Evolutionary conservation across 2,888 invertebrate species (phyloP).

Genomic region (Caenorhabditis sp.): DNA sequence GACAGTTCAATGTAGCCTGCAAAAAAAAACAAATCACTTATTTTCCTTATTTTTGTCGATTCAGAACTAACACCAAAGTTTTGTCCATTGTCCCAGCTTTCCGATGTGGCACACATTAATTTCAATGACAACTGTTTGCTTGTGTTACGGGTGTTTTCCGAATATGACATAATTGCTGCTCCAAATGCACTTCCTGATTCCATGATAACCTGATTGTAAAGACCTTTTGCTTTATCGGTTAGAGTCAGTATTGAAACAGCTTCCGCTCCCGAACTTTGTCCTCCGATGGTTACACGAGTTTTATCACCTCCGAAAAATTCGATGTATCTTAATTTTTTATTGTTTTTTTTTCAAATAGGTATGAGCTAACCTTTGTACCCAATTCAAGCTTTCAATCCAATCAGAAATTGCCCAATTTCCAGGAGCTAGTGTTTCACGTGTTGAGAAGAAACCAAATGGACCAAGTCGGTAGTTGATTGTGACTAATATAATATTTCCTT

Average conservation of each 20-base stretch:
- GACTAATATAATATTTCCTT: constrained; percentile 37
- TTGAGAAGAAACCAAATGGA: constrained; percentile 50
- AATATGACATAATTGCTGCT: constrained; percentile 49
- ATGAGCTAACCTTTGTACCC: constrained; percentile 34
- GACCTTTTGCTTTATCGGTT: constrained; percentile 30
- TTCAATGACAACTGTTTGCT: constrained; percentile 33
- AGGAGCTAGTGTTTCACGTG: constrained; percentile 37
- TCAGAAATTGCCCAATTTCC: constrained; percentile 48
- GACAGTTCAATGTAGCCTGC: constrained; percentile 41
- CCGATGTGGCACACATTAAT: constrained; percentile 31
- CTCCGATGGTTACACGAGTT: constrained; percentile 39
- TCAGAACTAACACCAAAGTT: constrained; percentile 24
- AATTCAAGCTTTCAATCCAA: constrained; percentile 38
- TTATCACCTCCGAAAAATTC: constrained; percentile 45
- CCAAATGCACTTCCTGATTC: constrained; percentile 50
- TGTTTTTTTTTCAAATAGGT: background rate
- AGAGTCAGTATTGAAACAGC: constrained; percentile 42
- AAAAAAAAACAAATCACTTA: no score
- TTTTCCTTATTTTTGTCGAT: background rate
- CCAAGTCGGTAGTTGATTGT: constrained; percentile 47
- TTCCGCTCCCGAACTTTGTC: constrained; percentile 49
- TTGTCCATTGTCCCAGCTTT: constrained; percentile 32
- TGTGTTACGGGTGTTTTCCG: constrained; percentile 43
- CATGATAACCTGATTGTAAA: constrained; percentile 36
- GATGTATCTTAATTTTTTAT: constrained; percentile 37